These are phyloP conservation scores for Stenurella melanura DNA, from an alignment of 2,888 invertebrate species.

Conservation along the genomic window DNA sequence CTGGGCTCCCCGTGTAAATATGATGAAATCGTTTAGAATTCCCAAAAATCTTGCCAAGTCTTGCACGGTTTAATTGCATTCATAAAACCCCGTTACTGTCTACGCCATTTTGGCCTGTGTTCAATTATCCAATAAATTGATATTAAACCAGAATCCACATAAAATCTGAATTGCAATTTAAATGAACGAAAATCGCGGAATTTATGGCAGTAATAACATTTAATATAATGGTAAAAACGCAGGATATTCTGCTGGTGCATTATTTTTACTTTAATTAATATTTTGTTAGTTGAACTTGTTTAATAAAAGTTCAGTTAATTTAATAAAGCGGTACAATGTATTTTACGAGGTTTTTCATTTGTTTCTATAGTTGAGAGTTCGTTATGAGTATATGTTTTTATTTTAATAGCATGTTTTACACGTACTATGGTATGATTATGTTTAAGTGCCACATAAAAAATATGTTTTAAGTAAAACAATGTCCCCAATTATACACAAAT, in stretches of 20 bases:
- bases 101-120: slow-evolving; percentile 33
- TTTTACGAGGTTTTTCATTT: slow-evolving; percentile 18
- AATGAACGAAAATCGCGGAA: slow-evolving; percentile 44
- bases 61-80: slow-evolving; percentile 48
- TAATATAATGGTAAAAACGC: slow-evolving; percentile 41
- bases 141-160: slow-evolving; percentile 31
- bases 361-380: background rate
- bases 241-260: slow-evolving; percentile 40
- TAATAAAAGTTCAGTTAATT: slow-evolving; percentile 55
- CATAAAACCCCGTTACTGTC: slow-evolving; percentile 21
- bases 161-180: slow-evolving; percentile 39
- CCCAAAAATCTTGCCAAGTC: slow-evolving; percentile 47
- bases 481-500: too few species aligned
- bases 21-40: slow-evolving; percentile 34
- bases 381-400: background rate
- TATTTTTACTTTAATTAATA: slow-evolving; percentile 50
- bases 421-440: background rate
- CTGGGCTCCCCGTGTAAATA: too few species aligned
- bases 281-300: slow-evolving; percentile 54
- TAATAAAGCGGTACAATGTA: slow-evolving; percentile 50
- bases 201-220: slow-evolving; percentile 46
- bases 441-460: too few species aligned
- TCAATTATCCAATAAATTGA: slow-evolving; percentile 32
- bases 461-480: too few species aligned
- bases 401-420: background rate